Evolutionary conservation across 30 jellyfish, hydroid and myxozoan genomes (phyloP).

Genomic region (Hydractinia echinata): DNA sequence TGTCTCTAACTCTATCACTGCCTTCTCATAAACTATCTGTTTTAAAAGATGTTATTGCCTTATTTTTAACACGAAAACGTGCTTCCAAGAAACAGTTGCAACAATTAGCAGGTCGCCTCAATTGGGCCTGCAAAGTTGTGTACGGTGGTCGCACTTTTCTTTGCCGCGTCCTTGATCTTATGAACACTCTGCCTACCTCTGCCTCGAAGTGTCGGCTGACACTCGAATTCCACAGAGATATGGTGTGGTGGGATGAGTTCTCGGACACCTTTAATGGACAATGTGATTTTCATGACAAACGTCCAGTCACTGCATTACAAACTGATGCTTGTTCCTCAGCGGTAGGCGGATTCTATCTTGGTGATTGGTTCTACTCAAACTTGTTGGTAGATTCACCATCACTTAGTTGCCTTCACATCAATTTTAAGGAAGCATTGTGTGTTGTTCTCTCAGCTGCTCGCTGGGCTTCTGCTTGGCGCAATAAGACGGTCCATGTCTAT

Average conservation of each 20-base stretch:
- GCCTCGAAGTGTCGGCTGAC: not conserved
- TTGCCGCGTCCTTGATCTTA: not conserved
- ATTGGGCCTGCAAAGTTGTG: slow-evolving; percentile 1
- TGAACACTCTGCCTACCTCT: not conserved
- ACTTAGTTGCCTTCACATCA: slow-evolving; percentile 1
- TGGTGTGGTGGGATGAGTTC: not conserved
- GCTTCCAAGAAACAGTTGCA: not conserved
- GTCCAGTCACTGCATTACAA: not conserved
- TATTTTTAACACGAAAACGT: not conserved
- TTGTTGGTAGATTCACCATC: not conserved
- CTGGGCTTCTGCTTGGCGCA: slow-evolving; percentile 28
- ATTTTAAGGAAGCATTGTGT: slow-evolving; percentile 13
- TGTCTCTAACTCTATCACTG: not conserved
- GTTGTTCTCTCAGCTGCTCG: slow-evolving; percentile 16
- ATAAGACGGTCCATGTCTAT: slow-evolving; percentile 1
- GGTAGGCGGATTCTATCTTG: not conserved
- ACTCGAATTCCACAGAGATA: not conserved
- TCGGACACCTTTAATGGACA: not conserved
- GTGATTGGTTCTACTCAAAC: not conserved
- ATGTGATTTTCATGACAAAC: not conserved
- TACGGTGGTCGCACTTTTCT: slow-evolving; percentile 1
- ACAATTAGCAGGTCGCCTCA: slow-evolving; percentile 5
- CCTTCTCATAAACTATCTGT: not conserved
- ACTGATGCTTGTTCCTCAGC: not conserved
- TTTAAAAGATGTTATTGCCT: not conserved